Evolutionary conservation across 1,140 invertebrate species (phyloP), one percentile per base, ranked within the genome.

Genomic region (Lasaia peninsularis): DNA sequence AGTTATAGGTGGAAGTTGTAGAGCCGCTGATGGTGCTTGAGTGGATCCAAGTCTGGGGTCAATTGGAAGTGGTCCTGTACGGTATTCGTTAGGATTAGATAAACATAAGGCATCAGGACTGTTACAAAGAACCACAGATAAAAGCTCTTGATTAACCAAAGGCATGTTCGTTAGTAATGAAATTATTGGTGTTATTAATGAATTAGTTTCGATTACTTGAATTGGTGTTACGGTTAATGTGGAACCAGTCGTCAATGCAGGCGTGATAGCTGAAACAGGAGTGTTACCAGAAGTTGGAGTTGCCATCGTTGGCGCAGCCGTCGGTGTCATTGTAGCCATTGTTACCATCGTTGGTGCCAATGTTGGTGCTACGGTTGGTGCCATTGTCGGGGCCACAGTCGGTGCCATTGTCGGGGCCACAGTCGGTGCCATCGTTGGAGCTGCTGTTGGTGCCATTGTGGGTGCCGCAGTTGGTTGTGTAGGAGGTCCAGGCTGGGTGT

Each of bases 41-140:
- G 88, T 88, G 7, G 84, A 78, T 28, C 85, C 83, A 21, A 86
- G 71, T 49, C 83, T 74, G 24, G 86, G 78, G 60, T 88, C 75
- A 56, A 86, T 88, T 70, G 73, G 75, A 37, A 83, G 62, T 34
- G 73, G 66, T 58, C 76, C 74, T 87, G 80, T 62, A 65, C 70
- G 63, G 65, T 74, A 70, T 66, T 83, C 77, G 71, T 82, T 75
- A 56, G 75, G 84, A 68, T 86, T 85, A 85, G 72, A 73, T 63
- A 85, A 50, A 75, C 82, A 86, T 56, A 85, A 68, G 21, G 73
- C 52, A 68, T 83, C 76, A 59, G 82, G 80, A 66, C 77, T 69
- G 59, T 75, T 63, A 75, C 81, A 86, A 67, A 84, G 52, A 63
- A 80, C 53, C 54, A 87, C 73, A 58, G 73, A 63, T 67, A 84